Conservation (phyloP, 2,797 vertebrate species). For the Danio choprae region DNA sequence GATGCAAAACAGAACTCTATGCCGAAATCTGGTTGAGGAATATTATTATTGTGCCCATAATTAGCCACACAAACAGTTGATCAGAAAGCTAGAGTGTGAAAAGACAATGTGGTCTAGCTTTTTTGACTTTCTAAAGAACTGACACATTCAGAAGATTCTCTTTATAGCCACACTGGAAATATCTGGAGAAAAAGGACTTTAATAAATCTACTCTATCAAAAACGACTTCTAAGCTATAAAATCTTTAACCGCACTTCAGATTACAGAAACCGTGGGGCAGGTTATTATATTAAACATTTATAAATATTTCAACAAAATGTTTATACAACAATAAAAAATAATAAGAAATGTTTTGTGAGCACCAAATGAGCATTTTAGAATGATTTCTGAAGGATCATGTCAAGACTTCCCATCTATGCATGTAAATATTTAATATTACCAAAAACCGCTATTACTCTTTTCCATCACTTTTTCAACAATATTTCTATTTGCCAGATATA, state of each 20-base stretch:
- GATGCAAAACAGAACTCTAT: conserved; percentile 47
- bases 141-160: conserved; percentile 72
- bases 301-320: too few relatives aligned
- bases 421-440: too few relatives aligned
- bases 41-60: conserved; percentile 69
- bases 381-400: too few relatives aligned
- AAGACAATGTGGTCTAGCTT: conserved; percentile 72
- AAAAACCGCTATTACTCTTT: too few relatives aligned
- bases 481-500: neutral
- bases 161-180: conserved; percentile 80
- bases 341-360: too few relatives aligned
- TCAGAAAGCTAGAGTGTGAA: conserved; percentile 65
- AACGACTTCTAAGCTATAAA: conserved; percentile 64
- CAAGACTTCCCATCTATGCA: too few relatives aligned
- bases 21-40: conserved; percentile 52
- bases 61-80: conserved; percentile 69
- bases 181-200: conserved; percentile 78
- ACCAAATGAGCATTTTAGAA: too few relatives aligned
- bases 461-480: too few relatives aligned
- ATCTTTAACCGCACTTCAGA: conserved; percentile 57
- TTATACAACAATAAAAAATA: too few relatives aligned
- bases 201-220: conserved; percentile 80
- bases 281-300: too few relatives aligned
- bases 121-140: conserved; percentile 80
- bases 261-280: conserved; percentile 71